Evolutionary conservation across 2,113 vertebrate species (phyloP).

Genomic region (Puffinus mauretanicus): DNA sequence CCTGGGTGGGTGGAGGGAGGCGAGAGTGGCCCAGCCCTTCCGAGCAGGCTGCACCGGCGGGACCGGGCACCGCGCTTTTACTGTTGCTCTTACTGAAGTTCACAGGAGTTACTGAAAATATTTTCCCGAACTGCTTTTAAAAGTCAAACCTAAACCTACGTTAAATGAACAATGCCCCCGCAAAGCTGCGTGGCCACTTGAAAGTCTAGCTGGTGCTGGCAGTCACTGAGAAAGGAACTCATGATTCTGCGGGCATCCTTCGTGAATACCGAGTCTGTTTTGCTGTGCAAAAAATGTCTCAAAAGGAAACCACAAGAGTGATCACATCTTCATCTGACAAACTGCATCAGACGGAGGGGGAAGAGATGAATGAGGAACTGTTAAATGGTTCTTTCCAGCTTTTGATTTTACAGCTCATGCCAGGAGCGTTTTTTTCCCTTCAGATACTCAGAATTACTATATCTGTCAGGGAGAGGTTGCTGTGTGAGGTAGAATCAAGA

Average conservation of each 20-base stretch:
- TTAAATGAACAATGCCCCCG: background rate
- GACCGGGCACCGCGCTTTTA: fast-evolving
- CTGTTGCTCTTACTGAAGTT: background rate
- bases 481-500: background rate
- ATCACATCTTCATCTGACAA: conserved; percentile 55
- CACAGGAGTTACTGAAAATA: background rate
- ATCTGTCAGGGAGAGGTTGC: background rate
- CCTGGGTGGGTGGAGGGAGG: background rate
- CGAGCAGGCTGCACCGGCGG: fast-evolving
- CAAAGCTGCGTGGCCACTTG: background rate
- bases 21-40: background rate
- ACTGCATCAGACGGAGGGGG: background rate
- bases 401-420: background rate
- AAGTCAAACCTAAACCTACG: background rate
- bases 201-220: background rate
- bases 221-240: background rate
- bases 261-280: background rate
- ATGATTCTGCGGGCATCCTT: background rate
- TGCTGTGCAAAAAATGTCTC: background rate
- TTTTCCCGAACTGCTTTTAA: background rate
- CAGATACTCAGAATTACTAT: background rate
- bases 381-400: conserved; percentile 53
- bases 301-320: conserved; percentile 28
- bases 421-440: background rate
- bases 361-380: conserved; percentile 61